Conservation (phyloP, 2,113 vertebrate genomes). For the Oenanthe melanoleuca region DNA sequence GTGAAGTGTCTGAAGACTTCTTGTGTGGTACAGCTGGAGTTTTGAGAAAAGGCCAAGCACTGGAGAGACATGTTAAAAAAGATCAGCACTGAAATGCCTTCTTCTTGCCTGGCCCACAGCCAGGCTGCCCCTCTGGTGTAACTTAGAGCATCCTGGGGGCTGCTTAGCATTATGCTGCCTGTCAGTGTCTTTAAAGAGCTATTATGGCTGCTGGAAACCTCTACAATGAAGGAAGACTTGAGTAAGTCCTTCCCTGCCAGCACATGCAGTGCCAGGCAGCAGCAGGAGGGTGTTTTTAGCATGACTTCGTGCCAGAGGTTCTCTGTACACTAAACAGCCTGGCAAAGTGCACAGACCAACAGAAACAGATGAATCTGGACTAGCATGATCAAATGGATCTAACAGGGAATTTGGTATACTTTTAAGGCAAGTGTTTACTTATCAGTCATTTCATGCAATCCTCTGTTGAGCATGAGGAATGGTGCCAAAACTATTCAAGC, state of each 20-base stretch:
- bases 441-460: not conserved
- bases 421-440: not conserved
- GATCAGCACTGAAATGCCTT: not conserved
- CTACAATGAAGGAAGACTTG: not conserved
- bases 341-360: not conserved
- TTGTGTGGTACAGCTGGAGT: not conserved
- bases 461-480: not conserved
- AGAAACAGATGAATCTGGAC: not conserved
- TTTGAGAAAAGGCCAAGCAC: not conserved
- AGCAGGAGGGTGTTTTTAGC: slow-evolving; percentile 29
- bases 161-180: slow-evolving; percentile 11
- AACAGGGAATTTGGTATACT: not conserved
- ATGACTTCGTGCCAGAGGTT: slow-evolving; percentile 21
- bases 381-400: not conserved
- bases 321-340: slow-evolving; percentile 13
- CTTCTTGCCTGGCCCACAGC: not conserved
- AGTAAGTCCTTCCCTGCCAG: slow-evolving; percentile 30
- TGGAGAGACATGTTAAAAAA: not conserved
- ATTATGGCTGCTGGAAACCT: not conserved
- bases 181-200: slow-evolving; percentile 37
- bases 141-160: not conserved
- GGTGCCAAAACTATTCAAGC: not conserved
- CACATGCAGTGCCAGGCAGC: slow-evolving; percentile 20
- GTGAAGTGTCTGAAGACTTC: not conserved
- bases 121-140: not conserved